Evolutionary conservation across 2,888 invertebrate species (phyloP), one percentile per base, ranked within the genome.

Genomic region (Limenitis camilla): DNA sequence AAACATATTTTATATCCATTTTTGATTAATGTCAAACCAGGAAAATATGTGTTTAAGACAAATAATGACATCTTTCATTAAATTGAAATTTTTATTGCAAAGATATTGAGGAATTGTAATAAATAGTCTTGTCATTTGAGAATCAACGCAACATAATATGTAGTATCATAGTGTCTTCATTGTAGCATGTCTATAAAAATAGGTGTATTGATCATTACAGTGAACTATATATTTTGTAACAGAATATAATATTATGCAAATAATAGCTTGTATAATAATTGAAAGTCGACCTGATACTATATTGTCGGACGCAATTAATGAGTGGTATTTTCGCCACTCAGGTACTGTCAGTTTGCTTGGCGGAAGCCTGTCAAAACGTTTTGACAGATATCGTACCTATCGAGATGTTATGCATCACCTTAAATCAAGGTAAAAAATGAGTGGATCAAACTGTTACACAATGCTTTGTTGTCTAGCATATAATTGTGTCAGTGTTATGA

Each of bases 241-340:
- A 40, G 40, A 51, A 30, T 11, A 49, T 30, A 53, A 51, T 47
- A 59, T 64, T 62, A 64, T 61, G 63, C 59, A 61, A 64, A 64
- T 61, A 56, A 50, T 61, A 42, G 71, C 69, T 81, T 81, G 78
- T 80, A 74, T 78, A 82, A 82, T 76, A 78, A 74, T 80, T 74
- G 81, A 84, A 83, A 85, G 82, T 78, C 65, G 70, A 69, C 68
- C 78, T 64, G 71, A 69, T 68, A 70, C 72, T 64, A 61, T 63
- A 71, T 66, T 68, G 74, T 77, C 73, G 67, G 72, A 67, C 73
- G 69, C 76, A 78, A 80, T 80, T 80, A 83, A 77, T 76, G 74
- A 74, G 75, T 69, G 69, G 64, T 67, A 66, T 76, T 76, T 77
- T 74, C 68, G 71, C 68, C 72, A 74, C 72, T 77, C 71, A 70